A percentile compares a stretch with the other conserved stretches of the same genome.
These are phyloP conservation scores for Pipa parva DNA, from an alignment of 2,113 vertebrate genomes.

Conservation along the genomic window DNA sequence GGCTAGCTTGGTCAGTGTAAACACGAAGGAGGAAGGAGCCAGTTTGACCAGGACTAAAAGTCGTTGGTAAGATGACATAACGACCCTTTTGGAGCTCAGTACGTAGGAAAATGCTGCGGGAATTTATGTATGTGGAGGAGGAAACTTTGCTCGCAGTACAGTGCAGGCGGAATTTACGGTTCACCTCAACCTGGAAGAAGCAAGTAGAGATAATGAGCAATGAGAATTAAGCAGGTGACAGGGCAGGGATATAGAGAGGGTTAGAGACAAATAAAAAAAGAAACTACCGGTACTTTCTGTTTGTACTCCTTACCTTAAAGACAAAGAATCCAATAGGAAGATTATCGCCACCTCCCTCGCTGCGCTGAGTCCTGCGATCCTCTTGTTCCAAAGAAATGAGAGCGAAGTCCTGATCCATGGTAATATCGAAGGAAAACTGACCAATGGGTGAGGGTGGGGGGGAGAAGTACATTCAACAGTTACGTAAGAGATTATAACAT, in stretches of 20 bases:
- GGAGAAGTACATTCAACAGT: too few relatives aligned
- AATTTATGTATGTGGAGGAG: conserved; percentile 74
- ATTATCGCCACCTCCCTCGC: conserved; percentile 66
- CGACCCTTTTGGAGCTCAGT: conserved; percentile 55
- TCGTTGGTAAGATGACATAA: conserved; percentile 68
- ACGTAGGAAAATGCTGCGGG: conserved; percentile 66
- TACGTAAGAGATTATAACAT: too few relatives aligned
- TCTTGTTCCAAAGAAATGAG: conserved; percentile 75
- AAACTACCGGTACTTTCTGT: conserved; percentile 6
- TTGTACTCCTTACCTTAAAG: conserved; percentile 64
- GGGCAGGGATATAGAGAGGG: not conserved
- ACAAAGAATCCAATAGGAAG: conserved; percentile 75
- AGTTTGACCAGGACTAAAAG: conserved; percentile 62
- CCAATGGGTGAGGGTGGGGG: too few relatives aligned
- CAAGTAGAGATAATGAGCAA: not conserved
- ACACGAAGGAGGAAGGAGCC: conserved; percentile 66
- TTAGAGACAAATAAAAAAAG: not conserved
- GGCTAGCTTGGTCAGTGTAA: conserved; percentile 59
- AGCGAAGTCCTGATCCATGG: conserved; percentile 59
- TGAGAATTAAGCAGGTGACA: not conserved
- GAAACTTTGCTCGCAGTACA: conserved; percentile 61
- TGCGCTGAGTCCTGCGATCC: conserved; percentile 63
- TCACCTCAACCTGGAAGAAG: conserved; percentile 64
- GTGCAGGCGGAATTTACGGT: conserved; percentile 67
- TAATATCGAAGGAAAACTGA: conserved; percentile 71